Evolutionary conservation across 2,797 vertebrate species (phyloP), one percentile per base, ranked within the genome.

Genomic region (Erethizon dorsatum): DNA sequence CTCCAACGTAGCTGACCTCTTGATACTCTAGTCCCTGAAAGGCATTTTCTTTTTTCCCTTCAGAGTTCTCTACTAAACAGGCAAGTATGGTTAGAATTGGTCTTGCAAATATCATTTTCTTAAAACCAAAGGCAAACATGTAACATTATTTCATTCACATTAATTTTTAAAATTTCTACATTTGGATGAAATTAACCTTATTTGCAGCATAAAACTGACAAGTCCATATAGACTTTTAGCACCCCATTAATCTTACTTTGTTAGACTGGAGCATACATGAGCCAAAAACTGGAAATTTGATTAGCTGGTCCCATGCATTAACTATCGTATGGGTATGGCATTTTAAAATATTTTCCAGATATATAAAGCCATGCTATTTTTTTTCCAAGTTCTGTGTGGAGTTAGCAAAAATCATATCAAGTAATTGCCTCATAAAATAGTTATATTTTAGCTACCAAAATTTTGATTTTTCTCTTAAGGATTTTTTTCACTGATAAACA

Each of bases 301-400:
- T 97, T 95, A 97, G 96, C 83, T 20, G 31, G 50, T 45, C 97
- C 93, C 91, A 47, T 52, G 24, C 52, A 87, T 97, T 94, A 97
- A 17, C 86, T 98, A 94, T 94, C 95, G 98, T 96, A 83, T 87
- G 97, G 97, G 98, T 97, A 96, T 95, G 88, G 95, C 95, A 97
- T 96, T 96, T 98, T 97, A 97, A 98, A 97, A 97, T 98, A 98
- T 96, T 98, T 97, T 98, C 1, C 97, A 98, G 90, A 96, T 96
- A 98, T 61, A 97, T 57, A 96, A 94, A 96, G 90, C 54, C 84
- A 88, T 92, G 57, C 93, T 96, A 47, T 22, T 56, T 77, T 90
- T 95, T 96, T 95, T 87, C 24, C 50, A 78, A 97, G 94, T 88
- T 59, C 50, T 97, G 2, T 67, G 90, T 80, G 63, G 57, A 83